Evolutionary conservation across 37 sponge, comb jelly and placozoan species (phyloP).

Genomic region (Tethya wilhelma): DNA sequence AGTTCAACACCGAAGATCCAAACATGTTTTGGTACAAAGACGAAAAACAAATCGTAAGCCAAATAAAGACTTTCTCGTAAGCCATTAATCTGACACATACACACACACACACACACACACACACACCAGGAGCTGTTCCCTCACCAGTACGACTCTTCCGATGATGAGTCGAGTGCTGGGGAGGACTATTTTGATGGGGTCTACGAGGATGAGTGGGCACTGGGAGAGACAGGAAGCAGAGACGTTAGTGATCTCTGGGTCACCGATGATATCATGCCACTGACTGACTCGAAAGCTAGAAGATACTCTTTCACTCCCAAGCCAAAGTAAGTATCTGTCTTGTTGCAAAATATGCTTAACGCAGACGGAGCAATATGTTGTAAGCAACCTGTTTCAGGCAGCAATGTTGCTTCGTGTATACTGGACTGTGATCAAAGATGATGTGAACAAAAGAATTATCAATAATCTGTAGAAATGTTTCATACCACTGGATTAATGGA

Average conservation of each 20-base stretch:
- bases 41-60: constrained; percentile 62
- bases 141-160: constrained; percentile 35
- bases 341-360: neutral
- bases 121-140: constrained; percentile 53
- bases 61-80: neutral
- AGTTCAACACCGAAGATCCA: constrained; percentile 50
- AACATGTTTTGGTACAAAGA: constrained; percentile 67
- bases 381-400: no score
- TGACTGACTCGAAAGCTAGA: constrained; percentile 17
- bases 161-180: constrained; percentile 1
- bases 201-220: constrained; percentile 23
- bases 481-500: no score
- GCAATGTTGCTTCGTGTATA: no score
- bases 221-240: constrained; percentile 16
- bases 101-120: neutral
- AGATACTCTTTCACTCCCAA: constrained; percentile 7
- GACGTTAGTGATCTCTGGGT: constrained; percentile 74
- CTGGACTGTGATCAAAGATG: no score
- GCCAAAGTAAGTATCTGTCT: neutral
- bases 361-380: neutral
- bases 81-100: neutral
- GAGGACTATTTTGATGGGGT: neutral
- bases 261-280: constrained; percentile 7
- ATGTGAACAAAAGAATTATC: no score
- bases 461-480: no score